A percentile compares a stretch with the other conserved stretches of the same genome.
phyloP scores from a whole-genome alignment of 2,797 vertebrate genomes.

The Merluccius polli region DNA sequence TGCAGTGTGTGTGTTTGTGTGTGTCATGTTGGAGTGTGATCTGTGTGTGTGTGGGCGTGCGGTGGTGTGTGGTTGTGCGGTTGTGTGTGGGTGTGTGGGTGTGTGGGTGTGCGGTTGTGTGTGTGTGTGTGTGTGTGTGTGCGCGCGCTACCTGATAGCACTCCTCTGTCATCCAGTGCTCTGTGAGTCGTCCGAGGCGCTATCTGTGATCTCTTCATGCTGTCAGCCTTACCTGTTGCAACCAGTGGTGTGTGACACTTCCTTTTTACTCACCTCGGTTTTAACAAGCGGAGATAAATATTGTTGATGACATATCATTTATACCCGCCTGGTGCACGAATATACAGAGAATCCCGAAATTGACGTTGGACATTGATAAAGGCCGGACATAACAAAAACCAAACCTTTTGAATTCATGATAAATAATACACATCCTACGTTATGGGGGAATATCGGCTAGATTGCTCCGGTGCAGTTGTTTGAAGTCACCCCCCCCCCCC shows the following conservation, averaged over 20 bases:
- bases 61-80: constrained; percentile 17
- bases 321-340: neutral
- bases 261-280: neutral
- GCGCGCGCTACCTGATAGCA: constrained; percentile 42
- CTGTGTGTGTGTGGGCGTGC: constrained; percentile 13
- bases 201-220: constrained; percentile 52
- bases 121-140: constrained; percentile 8
- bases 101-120: neutral
- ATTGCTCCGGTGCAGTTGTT: neutral
- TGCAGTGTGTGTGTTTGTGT: constrained; percentile 9
- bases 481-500: neutral
- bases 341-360: neutral
- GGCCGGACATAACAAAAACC: neutral
- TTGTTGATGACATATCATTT: neutral
- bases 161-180: constrained; percentile 53
- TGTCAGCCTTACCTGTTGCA: constrained; percentile 40
- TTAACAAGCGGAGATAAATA: neutral
- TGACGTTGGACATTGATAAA: neutral
- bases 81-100: constrained; percentile 10
- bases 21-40: constrained; percentile 3
- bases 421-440: neutral
- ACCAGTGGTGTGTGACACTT: constrained; percentile 24
- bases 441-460: neutral
- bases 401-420: neutral
- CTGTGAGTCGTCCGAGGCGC: constrained; percentile 56